These are phyloP conservation scores for Caenorhabditis sp. DNA, from an alignment of 2,888 invertebrate genomes.

Conservation along the genomic window DNA sequence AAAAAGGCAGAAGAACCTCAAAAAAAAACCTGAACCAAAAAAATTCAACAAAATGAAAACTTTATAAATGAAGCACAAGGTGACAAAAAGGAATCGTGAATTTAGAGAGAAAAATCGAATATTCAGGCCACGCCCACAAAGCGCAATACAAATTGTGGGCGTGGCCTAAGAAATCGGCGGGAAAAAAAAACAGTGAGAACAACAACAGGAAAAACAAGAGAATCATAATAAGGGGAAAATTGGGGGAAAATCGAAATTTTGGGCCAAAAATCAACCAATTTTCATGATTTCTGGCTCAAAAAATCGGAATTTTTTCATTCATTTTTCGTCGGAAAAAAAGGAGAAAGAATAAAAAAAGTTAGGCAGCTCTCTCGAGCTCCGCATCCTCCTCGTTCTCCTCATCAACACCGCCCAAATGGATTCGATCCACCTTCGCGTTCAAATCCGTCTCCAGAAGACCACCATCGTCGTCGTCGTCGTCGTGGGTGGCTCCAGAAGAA, in stretches of 20 bases:
- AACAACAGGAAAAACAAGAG: neutral
- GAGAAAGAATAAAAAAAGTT: constrained; percentile 8
- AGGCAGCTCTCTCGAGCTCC: constrained; percentile 29
- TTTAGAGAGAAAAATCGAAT: no score
- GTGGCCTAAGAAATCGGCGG: neutral
- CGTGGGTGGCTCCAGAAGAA: neutral
- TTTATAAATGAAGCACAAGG: no score
- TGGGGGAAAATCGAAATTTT: neutral
- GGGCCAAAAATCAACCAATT: neutral
- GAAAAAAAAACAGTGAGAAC: neutral
- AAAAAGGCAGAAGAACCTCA: no score
- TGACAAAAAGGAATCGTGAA: neutral
- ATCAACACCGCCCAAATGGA: constrained; percentile 76
- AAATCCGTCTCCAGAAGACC: constrained; percentile 13
- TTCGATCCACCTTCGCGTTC: constrained; percentile 55
- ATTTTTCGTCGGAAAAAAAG: constrained; percentile 5
- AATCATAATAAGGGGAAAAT: neutral
- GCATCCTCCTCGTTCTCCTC: constrained; percentile 74
- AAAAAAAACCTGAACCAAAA: no score
- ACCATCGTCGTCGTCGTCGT: constrained; percentile 12
- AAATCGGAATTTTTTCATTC: no score
- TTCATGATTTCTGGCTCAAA: no score
- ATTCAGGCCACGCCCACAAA: no score
- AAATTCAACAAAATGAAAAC: no score
- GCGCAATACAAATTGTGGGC: neutral